phyloP scores from a whole-genome alignment of 2,888 invertebrate species.

The Ornithoptera priamus region DNA sequence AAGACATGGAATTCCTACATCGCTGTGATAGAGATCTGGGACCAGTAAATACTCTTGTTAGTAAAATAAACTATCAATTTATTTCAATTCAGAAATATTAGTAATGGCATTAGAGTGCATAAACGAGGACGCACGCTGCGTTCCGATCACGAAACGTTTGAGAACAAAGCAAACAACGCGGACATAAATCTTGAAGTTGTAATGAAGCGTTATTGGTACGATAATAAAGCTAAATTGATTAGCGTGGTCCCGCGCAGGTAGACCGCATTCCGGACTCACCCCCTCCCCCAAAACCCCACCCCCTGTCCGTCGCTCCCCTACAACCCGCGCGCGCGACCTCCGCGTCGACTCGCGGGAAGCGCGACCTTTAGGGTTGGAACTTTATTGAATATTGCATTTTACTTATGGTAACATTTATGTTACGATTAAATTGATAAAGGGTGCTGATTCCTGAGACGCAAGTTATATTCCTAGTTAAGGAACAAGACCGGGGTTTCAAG shows the following conservation, averaged over 20 bases:
- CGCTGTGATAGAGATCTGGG: too few relatives aligned
- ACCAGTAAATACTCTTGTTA: not conserved
- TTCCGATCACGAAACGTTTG: slow-evolving; percentile 16
- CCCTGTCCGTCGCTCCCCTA: too few relatives aligned
- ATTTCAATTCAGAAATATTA: slow-evolving; percentile 1
- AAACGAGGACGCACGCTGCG: not conserved
- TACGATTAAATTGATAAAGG: too few relatives aligned
- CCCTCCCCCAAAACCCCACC: slow-evolving; percentile 6
- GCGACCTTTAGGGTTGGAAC: slow-evolving; percentile 58
- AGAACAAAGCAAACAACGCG: slow-evolving; percentile 59
- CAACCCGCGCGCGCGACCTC: slow-evolving; percentile 34
- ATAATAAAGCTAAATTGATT: slow-evolving; percentile 80
- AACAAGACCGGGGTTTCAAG: too few relatives aligned
- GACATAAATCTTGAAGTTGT: slow-evolving; percentile 62
- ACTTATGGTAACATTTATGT: too few relatives aligned
- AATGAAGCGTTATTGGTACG: slow-evolving; percentile 76
- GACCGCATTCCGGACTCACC: slow-evolving; percentile 67
- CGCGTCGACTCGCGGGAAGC: slow-evolving; percentile 33
- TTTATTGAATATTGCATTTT: not conserved
- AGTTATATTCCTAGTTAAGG: too few relatives aligned
- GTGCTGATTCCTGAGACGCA: too few relatives aligned
- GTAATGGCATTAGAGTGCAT: not conserved
- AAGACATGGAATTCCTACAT: too few relatives aligned
- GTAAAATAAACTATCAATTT: not conserved
- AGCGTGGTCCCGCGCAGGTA: slow-evolving; percentile 76